Evolutionary conservation across 2,113 vertebrate genomes (phyloP).

Genomic region (Melierax canorus): DNA sequence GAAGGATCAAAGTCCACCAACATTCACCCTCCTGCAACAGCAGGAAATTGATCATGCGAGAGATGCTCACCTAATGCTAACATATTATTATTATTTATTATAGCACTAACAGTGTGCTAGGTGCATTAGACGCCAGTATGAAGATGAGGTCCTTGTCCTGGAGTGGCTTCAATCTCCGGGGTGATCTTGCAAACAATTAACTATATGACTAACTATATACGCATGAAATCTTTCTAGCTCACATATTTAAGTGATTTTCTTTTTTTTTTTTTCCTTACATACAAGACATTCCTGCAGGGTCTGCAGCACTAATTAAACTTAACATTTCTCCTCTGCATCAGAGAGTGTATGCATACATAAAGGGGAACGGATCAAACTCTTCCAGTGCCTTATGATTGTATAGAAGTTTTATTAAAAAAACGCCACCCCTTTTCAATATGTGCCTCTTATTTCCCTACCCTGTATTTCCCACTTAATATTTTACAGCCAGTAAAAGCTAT

Average conservation of each 20-base stretch:
- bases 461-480: constrained; percentile 40
- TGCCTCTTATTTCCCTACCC: constrained; percentile 20
- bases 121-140: constrained; percentile 51
- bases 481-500: constrained; percentile 4
- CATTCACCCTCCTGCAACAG: constrained; percentile 54
- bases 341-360: not conserved
- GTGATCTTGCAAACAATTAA: constrained; percentile 55
- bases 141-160: constrained; percentile 58
- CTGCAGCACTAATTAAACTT: not conserved
- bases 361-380: not conserved
- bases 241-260: not conserved
- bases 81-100: constrained; percentile 72
- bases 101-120: constrained; percentile 43
- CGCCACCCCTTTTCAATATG: not conserved
- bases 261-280: not conserved
- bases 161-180: constrained; percentile 55
- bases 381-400: not conserved
- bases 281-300: not conserved
- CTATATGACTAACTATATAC: not conserved
- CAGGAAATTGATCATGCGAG: constrained; percentile 66
- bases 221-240: not conserved
- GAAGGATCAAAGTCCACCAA: constrained; percentile 70
- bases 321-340: not conserved
- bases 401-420: constrained; percentile 25
- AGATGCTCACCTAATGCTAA: constrained; percentile 68